Evolutionary conservation across 2,113 vertebrate species (phyloP).

Genomic region (Mungos mungo): DNA sequence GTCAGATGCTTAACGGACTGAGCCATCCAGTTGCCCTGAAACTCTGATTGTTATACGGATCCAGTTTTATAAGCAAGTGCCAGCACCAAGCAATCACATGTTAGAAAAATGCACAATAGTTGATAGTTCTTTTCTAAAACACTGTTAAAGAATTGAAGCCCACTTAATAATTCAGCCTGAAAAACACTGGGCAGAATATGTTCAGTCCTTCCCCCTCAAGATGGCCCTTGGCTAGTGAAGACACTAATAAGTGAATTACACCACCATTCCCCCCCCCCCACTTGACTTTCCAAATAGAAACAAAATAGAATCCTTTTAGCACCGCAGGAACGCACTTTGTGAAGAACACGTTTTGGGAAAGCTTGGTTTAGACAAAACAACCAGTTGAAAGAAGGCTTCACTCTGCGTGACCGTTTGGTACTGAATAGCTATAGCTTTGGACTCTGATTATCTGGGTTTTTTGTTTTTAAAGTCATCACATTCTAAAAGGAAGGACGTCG

Average conservation of each 20-base stretch:
- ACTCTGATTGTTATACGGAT: not conserved
- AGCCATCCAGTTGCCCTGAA: not conserved
- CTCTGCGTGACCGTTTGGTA: not conserved
- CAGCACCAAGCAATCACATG: not conserved
- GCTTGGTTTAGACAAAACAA: not conserved
- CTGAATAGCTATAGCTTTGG: not conserved
- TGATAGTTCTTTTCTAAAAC: not conserved
- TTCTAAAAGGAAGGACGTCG: not conserved
- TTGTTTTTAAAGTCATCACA: not conserved
- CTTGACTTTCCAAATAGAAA: slow-evolving; percentile 4
- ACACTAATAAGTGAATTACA: not conserved
- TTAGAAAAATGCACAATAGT: not conserved
- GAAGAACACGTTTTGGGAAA: slow-evolving; percentile 20
- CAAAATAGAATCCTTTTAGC: slow-evolving; percentile 5
- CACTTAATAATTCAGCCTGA: not conserved
- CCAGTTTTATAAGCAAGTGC: slow-evolving; percentile 1
- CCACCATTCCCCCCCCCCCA: not conserved
- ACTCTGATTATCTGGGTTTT: not conserved
- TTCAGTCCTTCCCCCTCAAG: not conserved
- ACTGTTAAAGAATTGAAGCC: not conserved
- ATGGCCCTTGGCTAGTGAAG: not conserved
- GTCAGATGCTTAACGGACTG: too few relatives aligned
- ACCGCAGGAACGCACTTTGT: not conserved
- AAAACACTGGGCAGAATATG: not conserved
- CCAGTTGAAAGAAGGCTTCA: not conserved